Evolutionary conservation across 2,888 invertebrate species (phyloP), one percentile per base, ranked within the genome.

Genomic region (Pyrrhia umbra): DNA sequence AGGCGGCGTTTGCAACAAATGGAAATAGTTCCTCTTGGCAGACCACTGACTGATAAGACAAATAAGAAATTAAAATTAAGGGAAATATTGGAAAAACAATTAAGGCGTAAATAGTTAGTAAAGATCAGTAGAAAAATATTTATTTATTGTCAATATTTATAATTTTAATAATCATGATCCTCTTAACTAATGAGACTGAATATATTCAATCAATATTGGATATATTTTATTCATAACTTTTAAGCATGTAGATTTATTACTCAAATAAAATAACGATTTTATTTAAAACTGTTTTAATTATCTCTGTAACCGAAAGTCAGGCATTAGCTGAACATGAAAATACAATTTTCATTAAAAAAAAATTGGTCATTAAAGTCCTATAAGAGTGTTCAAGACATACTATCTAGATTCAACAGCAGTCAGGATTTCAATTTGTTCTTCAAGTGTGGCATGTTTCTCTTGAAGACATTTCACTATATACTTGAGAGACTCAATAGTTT

Each of bases 11-110:
- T 97, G 50, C 96, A 96, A 76, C 96, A 96, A 65, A 96, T 96
- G 86, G 96, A 96, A 80, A 90, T 97, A 73, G 94, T 97, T 83
- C 96, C 97, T 43, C 86, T 96, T 67, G 96, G 97, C 15, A 88
- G 90, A 85, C 89, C 92, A 50, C 77, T 95, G 50, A 75, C 89
- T 72, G 90, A 93, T 75, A 94, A 93, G 75, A 89, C 92, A 42
- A 94, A 92, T 81, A 95, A 91, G 73, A 95, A 92, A 80, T 66
- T 85, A 2, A 93, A 90, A 77, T 76, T 95, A 51, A 88, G 92
- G 71, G 92, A 94, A 81, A 88, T 94, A 69, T 79, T 95, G 70
- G 89, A 90, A 75, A 94, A 94, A 80, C 92, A 94, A 83, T 68
- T 95, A 70, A 79, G 83, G 64, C 85, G 79, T 52, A 90, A 87